These are phyloP conservation scores for Nomada fabriciana DNA, from an alignment of 2,888 invertebrate genomes.

Conservation along the genomic window DNA sequence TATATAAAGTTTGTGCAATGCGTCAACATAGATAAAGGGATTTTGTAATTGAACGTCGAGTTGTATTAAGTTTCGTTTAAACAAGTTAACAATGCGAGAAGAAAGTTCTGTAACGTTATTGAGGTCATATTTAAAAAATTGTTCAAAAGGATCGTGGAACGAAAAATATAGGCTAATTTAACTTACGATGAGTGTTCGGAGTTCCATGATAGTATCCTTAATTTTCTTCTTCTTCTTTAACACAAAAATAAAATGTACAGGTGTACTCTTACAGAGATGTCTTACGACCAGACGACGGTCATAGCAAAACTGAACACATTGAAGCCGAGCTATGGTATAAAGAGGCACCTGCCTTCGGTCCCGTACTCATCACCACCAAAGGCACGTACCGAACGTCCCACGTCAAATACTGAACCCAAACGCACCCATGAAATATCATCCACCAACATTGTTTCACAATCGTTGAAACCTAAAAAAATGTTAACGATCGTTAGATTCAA, in stretches of 20 bases:
- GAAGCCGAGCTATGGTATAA: conserved; percentile 71
- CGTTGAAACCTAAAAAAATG: not conserved
- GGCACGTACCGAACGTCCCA: conserved; percentile 32
- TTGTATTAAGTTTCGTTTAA: too few species aligned
- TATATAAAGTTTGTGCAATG: too few species aligned
- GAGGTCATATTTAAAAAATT: conserved; percentile 1
- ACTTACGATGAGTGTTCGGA: conserved; percentile 79
- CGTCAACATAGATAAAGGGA: too few species aligned
- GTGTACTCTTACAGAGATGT: conserved; percentile 37
- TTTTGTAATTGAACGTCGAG: too few species aligned
- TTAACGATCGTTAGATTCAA: not conserved
- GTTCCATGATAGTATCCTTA: conserved; percentile 71
- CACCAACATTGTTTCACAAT: not conserved
- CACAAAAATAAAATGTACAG: conserved; percentile 28
- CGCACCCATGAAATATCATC: not conserved
- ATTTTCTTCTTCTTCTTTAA: conserved; percentile 6
- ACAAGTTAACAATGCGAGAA: too few species aligned
- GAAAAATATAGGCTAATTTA: not conserved
- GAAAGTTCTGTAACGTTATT: too few species aligned
- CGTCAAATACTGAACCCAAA: conserved; percentile 9
- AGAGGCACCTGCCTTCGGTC: conserved; percentile 63
- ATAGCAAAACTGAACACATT: conserved; percentile 81
- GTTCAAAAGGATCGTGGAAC: not conserved
- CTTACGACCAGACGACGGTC: conserved; percentile 77
- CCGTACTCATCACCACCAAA: conserved; percentile 47